A percentile compares a stretch with the other conserved stretches of the same genome.
Evolutionary conservation across 2,113 vertebrate species (phyloP).

Genomic region (Scopus umbretta): DNA sequence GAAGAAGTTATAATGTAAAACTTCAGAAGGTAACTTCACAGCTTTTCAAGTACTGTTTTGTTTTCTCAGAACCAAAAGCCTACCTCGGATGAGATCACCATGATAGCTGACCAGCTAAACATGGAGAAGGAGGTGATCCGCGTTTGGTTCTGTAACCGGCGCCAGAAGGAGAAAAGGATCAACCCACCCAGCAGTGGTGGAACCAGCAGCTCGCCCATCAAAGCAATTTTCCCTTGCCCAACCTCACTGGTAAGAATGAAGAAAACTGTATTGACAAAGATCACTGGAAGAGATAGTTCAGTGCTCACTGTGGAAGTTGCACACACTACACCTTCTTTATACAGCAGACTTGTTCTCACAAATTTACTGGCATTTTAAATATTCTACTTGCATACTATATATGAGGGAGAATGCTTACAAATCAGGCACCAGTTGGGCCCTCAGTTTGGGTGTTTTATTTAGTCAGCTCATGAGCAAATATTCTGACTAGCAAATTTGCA

Average conservation of each 20-base stretch:
- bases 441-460: neutral
- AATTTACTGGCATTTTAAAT: neutral
- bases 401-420: neutral
- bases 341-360: neutral
- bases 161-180: constrained; percentile 98
- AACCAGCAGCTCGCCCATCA: constrained; percentile 89
- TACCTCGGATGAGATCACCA: constrained; percentile 99
- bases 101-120: constrained; percentile 99
- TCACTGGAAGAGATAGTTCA: neutral
- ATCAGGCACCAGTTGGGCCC: neutral
- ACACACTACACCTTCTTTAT: neutral
- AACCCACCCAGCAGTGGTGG: constrained; percentile 94
- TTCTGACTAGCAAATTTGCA: neutral
- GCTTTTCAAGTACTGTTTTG: neutral
- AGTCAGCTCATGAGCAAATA: neutral
- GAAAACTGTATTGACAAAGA: neutral
- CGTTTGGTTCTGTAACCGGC: constrained; percentile 99
- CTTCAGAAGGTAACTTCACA: neutral
- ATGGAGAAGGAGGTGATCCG: constrained; percentile 99
- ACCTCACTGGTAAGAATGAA: constrained; percentile 85
- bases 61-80: constrained; percentile 97
- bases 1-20: neutral
- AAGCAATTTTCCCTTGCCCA: constrained; percentile 92
- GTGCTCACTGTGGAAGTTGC: neutral
- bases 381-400: neutral